Percentiles rank a stretch among this genome's conserved stretches.
Conservation (phyloP, 2,888 invertebrate species). For the Meiosimyza decipiens region DNA sequence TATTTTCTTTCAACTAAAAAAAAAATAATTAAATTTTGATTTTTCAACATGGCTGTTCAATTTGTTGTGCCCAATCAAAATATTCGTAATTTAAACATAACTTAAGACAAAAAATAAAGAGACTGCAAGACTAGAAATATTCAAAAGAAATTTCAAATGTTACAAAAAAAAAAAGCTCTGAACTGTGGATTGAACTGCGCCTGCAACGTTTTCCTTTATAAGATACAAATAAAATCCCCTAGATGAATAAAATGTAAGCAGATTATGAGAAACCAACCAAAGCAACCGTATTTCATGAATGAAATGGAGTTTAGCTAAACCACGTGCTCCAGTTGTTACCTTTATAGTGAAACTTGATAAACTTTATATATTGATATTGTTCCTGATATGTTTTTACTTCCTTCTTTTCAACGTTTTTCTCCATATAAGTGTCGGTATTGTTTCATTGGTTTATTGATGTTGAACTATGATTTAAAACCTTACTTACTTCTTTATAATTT, state of each 20-base stretch:
- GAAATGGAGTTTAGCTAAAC: conserved; percentile 57
- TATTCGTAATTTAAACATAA: conserved; percentile 33
- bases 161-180: conserved; percentile 36
- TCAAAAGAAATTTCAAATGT: neutral
- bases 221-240: conserved; percentile 11
- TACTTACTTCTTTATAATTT: neutral
- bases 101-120: conserved; percentile 29
- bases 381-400: conserved; percentile 1
- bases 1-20: conserved; percentile 34
- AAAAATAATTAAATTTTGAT: conserved; percentile 10
- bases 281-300: conserved; percentile 40
- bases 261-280: conserved; percentile 45
- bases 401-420: conserved; percentile 43
- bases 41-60: conserved; percentile 32
- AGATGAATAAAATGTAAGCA: neutral
- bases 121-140: too few relatives aligned
- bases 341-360: conserved; percentile 4
- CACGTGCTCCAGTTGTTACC: conserved; percentile 53
- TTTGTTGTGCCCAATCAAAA: conserved; percentile 28
- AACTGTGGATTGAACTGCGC: conserved; percentile 61
- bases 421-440: conserved; percentile 44
- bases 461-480: conserved; percentile 35
- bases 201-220: conserved; percentile 51
- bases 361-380: conserved; percentile 21
- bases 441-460: conserved; percentile 46